phyloP scores from a whole-genome alignment of 2,888 invertebrate genomes.

The Cataglyphis livida region DNA sequence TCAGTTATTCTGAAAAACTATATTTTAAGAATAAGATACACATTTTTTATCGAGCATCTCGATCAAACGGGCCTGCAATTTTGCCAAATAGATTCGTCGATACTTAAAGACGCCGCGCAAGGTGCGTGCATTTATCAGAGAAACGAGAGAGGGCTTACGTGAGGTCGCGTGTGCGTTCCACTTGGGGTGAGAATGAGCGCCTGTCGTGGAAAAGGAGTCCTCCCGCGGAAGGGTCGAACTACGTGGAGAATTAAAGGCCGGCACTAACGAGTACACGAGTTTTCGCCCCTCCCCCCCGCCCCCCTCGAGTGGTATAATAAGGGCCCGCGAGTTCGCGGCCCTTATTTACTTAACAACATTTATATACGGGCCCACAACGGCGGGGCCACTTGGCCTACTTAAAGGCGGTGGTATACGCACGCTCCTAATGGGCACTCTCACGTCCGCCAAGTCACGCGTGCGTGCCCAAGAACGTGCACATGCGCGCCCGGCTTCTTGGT shows the following conservation, averaged over 20 bases:
- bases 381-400: slow-evolving; percentile 75
- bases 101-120: not conserved
- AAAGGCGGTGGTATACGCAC: slow-evolving; percentile 72
- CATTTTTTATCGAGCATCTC: not conserved
- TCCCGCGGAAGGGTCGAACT: slow-evolving; percentile 59
- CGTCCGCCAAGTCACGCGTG: slow-evolving; percentile 71
- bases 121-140: slow-evolving; percentile 1
- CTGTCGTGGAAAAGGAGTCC: slow-evolving; percentile 63
- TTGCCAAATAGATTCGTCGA: not conserved
- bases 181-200: slow-evolving; percentile 68
- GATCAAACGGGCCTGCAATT: not conserved
- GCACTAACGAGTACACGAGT: slow-evolving; percentile 79
- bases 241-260: slow-evolving; percentile 72
- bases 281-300: slow-evolving; percentile 62
- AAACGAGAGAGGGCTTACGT: not conserved
- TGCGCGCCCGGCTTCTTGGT: slow-evolving; percentile 61
- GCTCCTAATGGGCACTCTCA: slow-evolving; percentile 78
- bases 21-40: not conserved
- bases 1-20: not conserved
- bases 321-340: slow-evolving; percentile 77
- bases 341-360: slow-evolving; percentile 83
- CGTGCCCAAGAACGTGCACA: slow-evolving; percentile 58
- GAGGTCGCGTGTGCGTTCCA: slow-evolving; percentile 60
- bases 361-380: slow-evolving; percentile 61
- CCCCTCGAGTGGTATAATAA: slow-evolving; percentile 78